Base-by-base conservation (phyloP, 2,113 vertebrate species). In the Rhinogobius similis region DNA sequence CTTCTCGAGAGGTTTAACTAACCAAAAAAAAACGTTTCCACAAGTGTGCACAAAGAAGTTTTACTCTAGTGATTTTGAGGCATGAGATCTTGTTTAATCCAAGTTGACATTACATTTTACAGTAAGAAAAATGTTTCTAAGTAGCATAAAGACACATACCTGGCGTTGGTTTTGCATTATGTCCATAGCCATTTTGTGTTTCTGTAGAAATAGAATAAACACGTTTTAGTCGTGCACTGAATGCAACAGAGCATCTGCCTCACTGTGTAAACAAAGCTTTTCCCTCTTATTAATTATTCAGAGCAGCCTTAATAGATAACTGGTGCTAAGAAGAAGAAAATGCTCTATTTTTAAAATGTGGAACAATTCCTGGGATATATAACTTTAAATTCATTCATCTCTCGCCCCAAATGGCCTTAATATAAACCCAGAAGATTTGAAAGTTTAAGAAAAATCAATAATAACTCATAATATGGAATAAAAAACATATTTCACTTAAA, bases 131-230 rank as follows among this genome's bases (percentile, higher is more conserved):
- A n/a, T n/a, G n/a, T n/a, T n/a, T n/a, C n/a, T n/a, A n/a, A n/a
- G n/a, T n/a, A n/a, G n/a, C n/a, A 13, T 23, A 50, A 21, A 3
- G 29, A 16, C 2, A 64, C 72, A 20, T 84, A 94, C 94, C 93
- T 94, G 93, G 26, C 85, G 86, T 7, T 87, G 90, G 73, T 93
- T 90, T 39, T 89, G 90, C 92, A 93, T 92, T 8, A 90, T 76
- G 48, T 93, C 93, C 77, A 92, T 81, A 24, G 86, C 62, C 81
- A 90, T 88, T 89, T 93, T 93, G 84, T 94, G 87, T 84, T 93
- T 95, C 94, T 95, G 58, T 75, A 64, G 55, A 80, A 2, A 75
- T 1, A 59, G 27, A 27, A 43, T 43, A n/a, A 36, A 61, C 6
- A 65, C 29, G 1, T 18, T 62, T 80, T 46, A n/a, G n/a, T 75